phyloP scores from a whole-genome alignment of 2,797 vertebrate species.

The Neosilurus hyrtlii region DNA sequence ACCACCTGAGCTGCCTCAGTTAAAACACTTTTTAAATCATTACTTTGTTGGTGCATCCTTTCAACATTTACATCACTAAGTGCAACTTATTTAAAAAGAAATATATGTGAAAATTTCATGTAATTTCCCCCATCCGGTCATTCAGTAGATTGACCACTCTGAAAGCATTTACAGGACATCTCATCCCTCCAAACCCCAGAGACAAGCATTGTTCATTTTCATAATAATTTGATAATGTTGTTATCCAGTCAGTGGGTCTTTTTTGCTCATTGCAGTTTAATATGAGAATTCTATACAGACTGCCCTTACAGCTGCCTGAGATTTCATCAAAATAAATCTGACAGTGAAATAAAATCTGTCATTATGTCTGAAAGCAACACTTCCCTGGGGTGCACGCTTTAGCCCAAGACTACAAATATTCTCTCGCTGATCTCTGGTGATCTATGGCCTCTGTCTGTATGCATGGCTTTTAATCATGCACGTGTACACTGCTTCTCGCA shows the following conservation, averaged over 20 bases:
- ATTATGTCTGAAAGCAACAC: slow-evolving; percentile 43
- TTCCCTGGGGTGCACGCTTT: slow-evolving; percentile 24
- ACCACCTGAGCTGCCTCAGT: no score
- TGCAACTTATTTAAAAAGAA: not conserved
- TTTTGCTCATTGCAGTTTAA: not conserved
- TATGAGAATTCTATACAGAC: not conserved
- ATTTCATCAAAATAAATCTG: slow-evolving; percentile 18
- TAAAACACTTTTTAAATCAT: no score
- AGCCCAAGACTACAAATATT: slow-evolving; percentile 47
- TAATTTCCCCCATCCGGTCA: not conserved
- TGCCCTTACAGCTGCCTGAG: slow-evolving; percentile 4
- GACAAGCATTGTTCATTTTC: not conserved
- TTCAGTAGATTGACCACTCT: not conserved
- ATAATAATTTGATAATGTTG: not conserved
- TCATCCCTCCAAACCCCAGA: slow-evolving; percentile 9
- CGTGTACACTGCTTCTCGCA: slow-evolving; percentile 9
- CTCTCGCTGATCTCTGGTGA: slow-evolving; percentile 22
- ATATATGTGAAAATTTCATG: not conserved
- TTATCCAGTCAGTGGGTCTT: not conserved
- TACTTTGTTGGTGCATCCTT: no score
- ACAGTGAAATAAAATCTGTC: slow-evolving; percentile 27
- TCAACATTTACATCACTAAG: not conserved
- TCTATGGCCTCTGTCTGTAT: slow-evolving; percentile 28
- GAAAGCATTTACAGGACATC: not conserved
- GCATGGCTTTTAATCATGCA: slow-evolving; percentile 17